Base-by-base conservation (phyloP, 2,888 invertebrate species). In the Dusona sp. region DNA sequence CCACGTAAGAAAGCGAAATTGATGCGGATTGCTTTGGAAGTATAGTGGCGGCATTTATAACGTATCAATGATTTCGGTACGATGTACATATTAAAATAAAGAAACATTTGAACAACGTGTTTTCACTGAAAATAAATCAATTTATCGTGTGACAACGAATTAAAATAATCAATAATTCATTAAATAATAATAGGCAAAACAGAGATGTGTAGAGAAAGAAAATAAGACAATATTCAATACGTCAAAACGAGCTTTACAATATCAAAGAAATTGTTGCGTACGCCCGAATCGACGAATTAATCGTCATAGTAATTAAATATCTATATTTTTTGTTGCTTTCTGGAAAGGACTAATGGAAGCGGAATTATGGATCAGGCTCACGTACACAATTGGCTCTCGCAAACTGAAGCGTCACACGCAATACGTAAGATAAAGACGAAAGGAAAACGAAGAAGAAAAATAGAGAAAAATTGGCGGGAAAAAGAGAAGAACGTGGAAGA, bases 391-490 rank as follows among this genome's bases (percentile, higher is more conserved):
- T 36, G 78, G 78, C 38, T 78, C 51, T 51, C 79, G n/a, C 51
- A 36, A 79, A 68, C 57, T 79, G 57, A 68, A 79, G 57, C 68
- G 29, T 42, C 68, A 22, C 67, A 78, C 78, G 33, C 51, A 25
- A 68, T 9, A 38, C 29, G 3, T 4, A 42, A 68, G 36, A 74
- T 57, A 42, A 65, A 33, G 36, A 64, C 22, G 42, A 45, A 73
- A 51, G 4, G 25, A 73, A 51, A 73, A 48, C n/a, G 22, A 73
- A 16, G 36, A 51, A 7, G 13, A 25, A 13, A 57, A 68, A 11
- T 51, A 33, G 29, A 79, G 73, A 11, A 81, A 79, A 85, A 82
- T 84, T 84, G 81, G 67, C 78, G 73, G 64, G 61, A 77, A 68
- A 16, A 22, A 78, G 68, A 45, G 51, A n/a, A n/a, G n/a, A n/a